Percentiles rank a stretch among this genome's conserved stretches.
Evolutionary conservation across 2,113 vertebrate species (phyloP).

Genomic region (Caranx melampygus): DNA sequence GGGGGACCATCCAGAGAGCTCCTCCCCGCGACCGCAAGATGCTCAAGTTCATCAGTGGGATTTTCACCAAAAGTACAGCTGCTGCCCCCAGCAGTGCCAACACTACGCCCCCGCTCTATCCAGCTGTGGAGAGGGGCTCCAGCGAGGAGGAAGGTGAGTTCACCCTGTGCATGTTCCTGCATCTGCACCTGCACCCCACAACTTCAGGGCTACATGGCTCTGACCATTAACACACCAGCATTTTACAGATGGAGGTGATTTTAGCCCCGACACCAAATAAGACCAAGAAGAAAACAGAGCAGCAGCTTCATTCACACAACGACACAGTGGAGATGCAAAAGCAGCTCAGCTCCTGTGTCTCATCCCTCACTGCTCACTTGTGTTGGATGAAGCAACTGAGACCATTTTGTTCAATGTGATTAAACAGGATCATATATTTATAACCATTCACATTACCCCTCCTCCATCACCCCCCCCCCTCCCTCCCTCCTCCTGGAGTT

Average conservation of each 20-base stretch:
- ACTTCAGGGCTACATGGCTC: neutral
- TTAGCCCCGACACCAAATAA: neutral
- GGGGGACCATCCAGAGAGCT: conserved; percentile 80
- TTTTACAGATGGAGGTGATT: neutral
- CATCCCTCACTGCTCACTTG: neutral
- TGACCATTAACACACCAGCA: too few species aligned
- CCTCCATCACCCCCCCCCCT: neutral
- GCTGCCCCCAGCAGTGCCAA: conserved; percentile 77
- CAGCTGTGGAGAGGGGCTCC: conserved; percentile 80
- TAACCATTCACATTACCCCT: neutral
- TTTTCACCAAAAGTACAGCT: conserved; percentile 92
- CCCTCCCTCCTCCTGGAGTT: conserved; percentile 12
- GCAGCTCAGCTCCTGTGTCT: conserved; percentile 5
- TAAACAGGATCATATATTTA: conserved; percentile 29
- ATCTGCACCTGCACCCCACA: neutral
- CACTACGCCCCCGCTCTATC: conserved; percentile 79
- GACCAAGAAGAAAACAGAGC: neutral
- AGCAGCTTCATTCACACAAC: neutral
- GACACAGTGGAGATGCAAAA: neutral
- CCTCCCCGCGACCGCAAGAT: conserved; percentile 94
- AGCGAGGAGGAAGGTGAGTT: conserved; percentile 86
- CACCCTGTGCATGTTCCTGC: conserved; percentile 16
- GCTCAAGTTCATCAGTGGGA: conserved; percentile 97
- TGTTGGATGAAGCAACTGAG: neutral
- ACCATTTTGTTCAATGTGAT: conserved; percentile 22